Evolutionary conservation across 1,140 invertebrate genomes (phyloP).

Genomic region (Odontomachus brunneus): DNA sequence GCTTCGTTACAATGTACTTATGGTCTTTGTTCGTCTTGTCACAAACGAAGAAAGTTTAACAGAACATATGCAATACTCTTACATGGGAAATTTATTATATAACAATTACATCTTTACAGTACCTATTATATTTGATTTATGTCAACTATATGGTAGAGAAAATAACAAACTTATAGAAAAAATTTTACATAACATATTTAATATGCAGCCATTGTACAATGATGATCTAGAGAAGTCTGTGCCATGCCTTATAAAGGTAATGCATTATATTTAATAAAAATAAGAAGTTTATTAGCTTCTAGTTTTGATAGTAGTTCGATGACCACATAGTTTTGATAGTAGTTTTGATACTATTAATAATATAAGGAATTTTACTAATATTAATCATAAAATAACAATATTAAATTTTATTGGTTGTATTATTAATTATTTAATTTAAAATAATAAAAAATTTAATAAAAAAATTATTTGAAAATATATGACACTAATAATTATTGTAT

Average conservation of each 20-base stretch:
- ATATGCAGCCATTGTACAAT: slow-evolving; percentile 89
- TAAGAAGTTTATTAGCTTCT: neutral
- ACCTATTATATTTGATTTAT: slow-evolving; percentile 92
- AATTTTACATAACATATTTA: slow-evolving; percentile 89
- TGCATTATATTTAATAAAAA: slow-evolving; percentile 38
- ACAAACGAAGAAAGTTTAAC: slow-evolving; percentile 90
- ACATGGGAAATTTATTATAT: slow-evolving; percentile 90
- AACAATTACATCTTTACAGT: slow-evolving; percentile 93
- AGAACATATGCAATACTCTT: slow-evolving; percentile 88
- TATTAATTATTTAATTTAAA: no score
- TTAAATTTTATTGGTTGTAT: neutral
- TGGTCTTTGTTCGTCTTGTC: slow-evolving; percentile 90
- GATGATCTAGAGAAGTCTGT: slow-evolving; percentile 88
- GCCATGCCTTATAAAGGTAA: slow-evolving; percentile 84
- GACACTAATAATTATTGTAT: neutral
- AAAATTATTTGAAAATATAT: neutral
- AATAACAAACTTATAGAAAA: slow-evolving; percentile 88
- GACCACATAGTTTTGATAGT: no score
- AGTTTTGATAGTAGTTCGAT: neutral
- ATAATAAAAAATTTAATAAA: no score
- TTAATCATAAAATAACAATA: neutral
- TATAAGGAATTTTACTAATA: no score
- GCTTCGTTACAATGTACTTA: slow-evolving; percentile 88
- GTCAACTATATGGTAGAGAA: slow-evolving; percentile 90
- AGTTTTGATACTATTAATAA: no score